Evolutionary conservation across 2,113 vertebrate genomes (phyloP), one percentile per base, ranked within the genome.

Genomic region (Bujurquina vittata): DNA sequence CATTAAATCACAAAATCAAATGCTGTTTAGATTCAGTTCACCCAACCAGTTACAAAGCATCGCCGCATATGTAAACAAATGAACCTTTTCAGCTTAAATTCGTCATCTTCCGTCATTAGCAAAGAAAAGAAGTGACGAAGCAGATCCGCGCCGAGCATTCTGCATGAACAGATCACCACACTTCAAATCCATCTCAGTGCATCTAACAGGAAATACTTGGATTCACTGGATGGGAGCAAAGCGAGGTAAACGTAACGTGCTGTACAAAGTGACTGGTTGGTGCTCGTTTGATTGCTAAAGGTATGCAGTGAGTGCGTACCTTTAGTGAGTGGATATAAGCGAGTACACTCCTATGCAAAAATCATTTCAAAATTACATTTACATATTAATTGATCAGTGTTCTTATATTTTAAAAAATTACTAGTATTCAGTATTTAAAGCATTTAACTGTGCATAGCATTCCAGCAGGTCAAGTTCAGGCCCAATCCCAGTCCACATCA

Each of bases 81-180:
- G 82, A 84, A 88, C 84, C 80, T 88, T 87, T 86, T 75, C 49
- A 23, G 63, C 46, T 65, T 37, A 80, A 85, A 77, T 60, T 58
- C 62, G 77, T 69, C 75, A 23, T 73, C 74, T 61, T 60, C 29
- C 52, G 20, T 75, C 20, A 84, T 87, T 89, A 84, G 75, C 57
- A 73, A 73, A 58, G 40, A 8, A 73, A 87, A 20, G 40, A 84
- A 33, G 23, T 81, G 75, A 43, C 29, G 63, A 49, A 69, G 22
- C 15, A 46, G 54, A 59, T 77, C 57, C 52, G 83, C 18, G 6
- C 63, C 18, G 14, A 23, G 37, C 37, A 46, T 43, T 65, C 61
- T 37, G 33, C 61, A 4, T 63, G 20, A 63, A 37, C 33, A 63
- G 37, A 43, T 65, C n/a, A 65, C 37, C n/a, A 43, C 40, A 43